These are phyloP conservation scores for Ectemnius cavifrons DNA, from an alignment of 2,888 invertebrate species.

Conservation along the genomic window DNA sequence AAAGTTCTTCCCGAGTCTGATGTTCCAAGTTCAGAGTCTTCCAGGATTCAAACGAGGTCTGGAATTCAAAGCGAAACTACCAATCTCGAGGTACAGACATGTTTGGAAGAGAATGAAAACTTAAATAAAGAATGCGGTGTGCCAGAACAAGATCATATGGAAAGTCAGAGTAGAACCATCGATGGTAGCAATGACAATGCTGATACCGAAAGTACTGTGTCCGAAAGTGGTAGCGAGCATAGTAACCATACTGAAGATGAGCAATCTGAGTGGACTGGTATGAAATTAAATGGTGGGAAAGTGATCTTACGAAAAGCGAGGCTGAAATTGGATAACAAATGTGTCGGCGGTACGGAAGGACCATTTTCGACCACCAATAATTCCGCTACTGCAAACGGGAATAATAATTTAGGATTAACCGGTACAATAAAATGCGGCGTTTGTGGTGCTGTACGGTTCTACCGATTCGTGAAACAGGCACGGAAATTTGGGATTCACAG, in stretches of 20 bases:
- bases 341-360: constrained; percentile 80
- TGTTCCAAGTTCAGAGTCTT: constrained; percentile 75
- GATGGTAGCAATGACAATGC: constrained; percentile 59
- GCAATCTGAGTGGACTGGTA: constrained; percentile 76
- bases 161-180: constrained; percentile 76
- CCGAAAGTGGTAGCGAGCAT: constrained; percentile 71
- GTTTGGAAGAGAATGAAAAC: constrained; percentile 42
- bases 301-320: constrained; percentile 85
- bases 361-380: constrained; percentile 81
- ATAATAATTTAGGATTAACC: constrained; percentile 79
- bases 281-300: constrained; percentile 82
- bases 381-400: constrained; percentile 63
- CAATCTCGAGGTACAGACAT: constrained; percentile 37
- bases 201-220: constrained; percentile 68
- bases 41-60: constrained; percentile 75
- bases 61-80: constrained; percentile 65
- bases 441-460: constrained; percentile 87
- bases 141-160: constrained; percentile 69
- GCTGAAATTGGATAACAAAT: constrained; percentile 81
- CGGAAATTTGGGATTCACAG: constrained; percentile 91
- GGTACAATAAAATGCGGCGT: constrained; percentile 88
- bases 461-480: constrained; percentile 88
- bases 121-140: constrained; percentile 67
- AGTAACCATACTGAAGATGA: constrained; percentile 74
- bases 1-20: constrained; percentile 73